A percentile compares a stretch with the other conserved stretches of the same genome.
Conservation (phyloP, 2,797 vertebrate genomes). For the Austrolebias charrua region DNA sequence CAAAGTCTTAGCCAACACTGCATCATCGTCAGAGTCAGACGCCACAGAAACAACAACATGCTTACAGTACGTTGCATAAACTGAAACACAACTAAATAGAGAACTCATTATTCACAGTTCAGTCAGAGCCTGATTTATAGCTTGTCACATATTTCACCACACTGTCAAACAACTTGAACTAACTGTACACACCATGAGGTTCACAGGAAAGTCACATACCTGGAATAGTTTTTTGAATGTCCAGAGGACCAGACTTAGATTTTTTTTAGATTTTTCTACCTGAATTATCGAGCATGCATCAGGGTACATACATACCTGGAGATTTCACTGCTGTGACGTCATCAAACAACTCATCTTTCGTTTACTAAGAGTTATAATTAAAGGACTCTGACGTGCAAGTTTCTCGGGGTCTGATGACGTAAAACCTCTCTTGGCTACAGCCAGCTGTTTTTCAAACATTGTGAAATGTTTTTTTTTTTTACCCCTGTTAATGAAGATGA, state of each 20-base stretch:
- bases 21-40: not conserved
- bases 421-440: not conserved
- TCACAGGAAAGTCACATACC: not conserved
- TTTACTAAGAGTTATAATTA: not conserved
- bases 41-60: not conserved
- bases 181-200: not conserved
- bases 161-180: not conserved
- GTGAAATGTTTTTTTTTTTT: not conserved
- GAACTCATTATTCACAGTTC: not conserved
- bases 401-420: not conserved
- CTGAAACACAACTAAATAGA: not conserved
- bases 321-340: slow-evolving; percentile 33
- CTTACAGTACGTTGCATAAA: not conserved
- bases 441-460: not conserved
- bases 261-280: no score
- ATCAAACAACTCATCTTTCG: slow-evolving; percentile 4
- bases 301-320: not conserved
- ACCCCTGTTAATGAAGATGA: not conserved
- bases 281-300: no score
- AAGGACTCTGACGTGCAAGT: not conserved
- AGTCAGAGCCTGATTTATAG: not conserved
- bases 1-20: slow-evolving; percentile 40
- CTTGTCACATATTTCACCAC: not conserved
- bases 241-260: no score
- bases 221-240: no score